Conservation (phyloP, 2,888 invertebrate genomes). For the Synanthedon vespiformis region DNA sequence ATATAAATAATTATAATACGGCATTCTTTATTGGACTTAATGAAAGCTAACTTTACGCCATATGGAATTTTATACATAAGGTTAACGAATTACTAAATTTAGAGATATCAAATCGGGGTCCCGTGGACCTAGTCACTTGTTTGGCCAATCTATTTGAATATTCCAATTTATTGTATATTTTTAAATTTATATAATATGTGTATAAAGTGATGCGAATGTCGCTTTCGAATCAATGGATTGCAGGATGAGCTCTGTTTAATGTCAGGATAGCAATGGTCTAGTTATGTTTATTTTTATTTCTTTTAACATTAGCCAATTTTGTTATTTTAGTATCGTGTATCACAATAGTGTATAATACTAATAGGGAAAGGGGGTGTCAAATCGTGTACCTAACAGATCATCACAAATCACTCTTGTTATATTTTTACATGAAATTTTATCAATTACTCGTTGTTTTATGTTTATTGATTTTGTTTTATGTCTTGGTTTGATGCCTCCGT, state of each 20-base stretch:
- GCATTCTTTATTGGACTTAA: conserved; percentile 62
- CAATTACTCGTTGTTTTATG: conserved; percentile 63
- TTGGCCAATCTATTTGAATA: conserved; percentile 68
- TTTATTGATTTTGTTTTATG: conserved; percentile 51
- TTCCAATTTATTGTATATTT: conserved; percentile 67
- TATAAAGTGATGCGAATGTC: conserved; percentile 35
- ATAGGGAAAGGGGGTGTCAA: conserved; percentile 67
- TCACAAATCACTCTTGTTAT: conserved; percentile 47
- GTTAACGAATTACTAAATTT: conserved; percentile 71
- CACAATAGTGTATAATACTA: conserved; percentile 64
- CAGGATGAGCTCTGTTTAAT: conserved; percentile 61
- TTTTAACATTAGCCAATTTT: conserved; percentile 66
- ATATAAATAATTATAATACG: conserved; percentile 31
- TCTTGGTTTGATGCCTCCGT: conserved; percentile 71
- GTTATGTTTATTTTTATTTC: conserved; percentile 65
- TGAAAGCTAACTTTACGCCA: conserved; percentile 71
- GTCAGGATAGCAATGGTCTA: conserved; percentile 71
- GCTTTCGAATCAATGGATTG: conserved; percentile 62
- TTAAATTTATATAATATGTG: conserved; percentile 54
- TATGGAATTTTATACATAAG: conserved; percentile 69
- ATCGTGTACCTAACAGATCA: conserved; percentile 56
- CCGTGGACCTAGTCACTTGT: conserved; percentile 65
- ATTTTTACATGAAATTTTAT: conserved; percentile 64
- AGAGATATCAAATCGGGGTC: conserved; percentile 65
- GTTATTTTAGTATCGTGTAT: conserved; percentile 69